Base-by-base conservation (phyloP, 2,888 invertebrate genomes). In the Tolmerus cingulatus region DNA sequence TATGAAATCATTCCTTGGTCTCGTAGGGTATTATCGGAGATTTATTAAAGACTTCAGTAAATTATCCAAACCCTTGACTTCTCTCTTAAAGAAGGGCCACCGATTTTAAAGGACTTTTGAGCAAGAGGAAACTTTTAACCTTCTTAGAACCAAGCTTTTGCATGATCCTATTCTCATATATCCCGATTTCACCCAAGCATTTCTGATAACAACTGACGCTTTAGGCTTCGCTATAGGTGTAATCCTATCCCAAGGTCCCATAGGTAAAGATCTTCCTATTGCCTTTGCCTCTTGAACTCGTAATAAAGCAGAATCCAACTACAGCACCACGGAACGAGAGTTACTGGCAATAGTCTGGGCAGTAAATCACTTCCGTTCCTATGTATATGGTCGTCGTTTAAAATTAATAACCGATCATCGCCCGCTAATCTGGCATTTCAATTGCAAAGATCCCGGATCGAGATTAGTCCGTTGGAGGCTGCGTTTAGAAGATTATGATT, bases 41-140 rank as follows among this genome's bases (percentile, higher is more conserved):
- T 51, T 51, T 14, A 51, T 51, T 16, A 51, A 5, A 43, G 9
- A 23, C 27, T 2, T 77, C 92, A 0, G 90, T 90, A 27, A 0
- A 91, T 91, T 0, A 92, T 92, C 79, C 91, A 92, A 89, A 78
- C 76, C 30, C 2, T 30, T 84, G 14, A 87, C 34, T n/a, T 30
- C 76, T 5, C 40, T 87, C 4, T 12, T 82, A 23, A 86, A 79
- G 43, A 82, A 86, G 27, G 46, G 30, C 30, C 30, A 30, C 2
- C 30, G 30, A 30, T 30, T 30, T 30, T 1, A 30, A 30, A 2
- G 30, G 30, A 30, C 2, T 8, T 43, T 78, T 5, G 19, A 87
- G 3, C 86, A 86, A 19, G 57, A 87, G 30, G 30, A 30, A 66
- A 5, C 86, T 8, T 88, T 88, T 12, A 81, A 46, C 5, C 4